Evolutionary conservation across 2,888 invertebrate genomes (phyloP).

Genomic region (Electrophaes corylata): DNA sequence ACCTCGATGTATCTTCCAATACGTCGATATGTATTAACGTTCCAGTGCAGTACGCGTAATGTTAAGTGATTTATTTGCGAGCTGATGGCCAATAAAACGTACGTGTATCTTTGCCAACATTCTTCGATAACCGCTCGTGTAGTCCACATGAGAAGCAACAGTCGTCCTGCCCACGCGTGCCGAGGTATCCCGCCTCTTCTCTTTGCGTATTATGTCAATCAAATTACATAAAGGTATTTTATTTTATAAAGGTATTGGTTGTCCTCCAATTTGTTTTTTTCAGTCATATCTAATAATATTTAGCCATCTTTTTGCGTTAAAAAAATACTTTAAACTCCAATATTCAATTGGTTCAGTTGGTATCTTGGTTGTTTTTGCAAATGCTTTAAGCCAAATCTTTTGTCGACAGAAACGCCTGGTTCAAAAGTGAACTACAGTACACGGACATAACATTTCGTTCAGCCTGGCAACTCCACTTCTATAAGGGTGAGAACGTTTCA

Average conservation of each 20-base stretch:
- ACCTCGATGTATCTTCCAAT: slow-evolving; percentile 35
- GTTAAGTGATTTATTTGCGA: slow-evolving; percentile 41
- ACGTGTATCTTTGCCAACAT: slow-evolving; percentile 46
- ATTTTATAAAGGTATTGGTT: slow-evolving; percentile 48
- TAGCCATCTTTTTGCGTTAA: too few relatives aligned
- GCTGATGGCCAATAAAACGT: slow-evolving; percentile 44
- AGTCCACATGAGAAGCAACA: slow-evolving; percentile 45
- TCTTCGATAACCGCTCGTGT: slow-evolving; percentile 36
- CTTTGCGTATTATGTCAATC: slow-evolving; percentile 49
- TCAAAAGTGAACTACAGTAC: background rate
- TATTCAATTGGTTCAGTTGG: too few relatives aligned
- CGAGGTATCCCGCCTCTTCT: slow-evolving; percentile 56
- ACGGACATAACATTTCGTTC: slow-evolving; percentile 27
- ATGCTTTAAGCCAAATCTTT: background rate
- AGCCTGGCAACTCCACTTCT: slow-evolving; percentile 61
- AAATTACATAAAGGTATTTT: slow-evolving; percentile 34
- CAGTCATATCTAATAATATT: slow-evolving; percentile 19
- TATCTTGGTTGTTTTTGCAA: background rate
- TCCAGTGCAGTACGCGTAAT: slow-evolving; percentile 32
- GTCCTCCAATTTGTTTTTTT: slow-evolving; percentile 56
- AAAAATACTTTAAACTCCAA: too few relatives aligned
- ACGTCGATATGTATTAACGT: slow-evolving; percentile 35
- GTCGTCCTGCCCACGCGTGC: slow-evolving; percentile 60
- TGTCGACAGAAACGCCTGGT: slow-evolving; percentile 7
- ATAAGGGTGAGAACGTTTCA: slow-evolving; percentile 70